Evolutionary conservation across 2,888 invertebrate genomes (phyloP).

Genomic region (Cheilosia urbana): DNA sequence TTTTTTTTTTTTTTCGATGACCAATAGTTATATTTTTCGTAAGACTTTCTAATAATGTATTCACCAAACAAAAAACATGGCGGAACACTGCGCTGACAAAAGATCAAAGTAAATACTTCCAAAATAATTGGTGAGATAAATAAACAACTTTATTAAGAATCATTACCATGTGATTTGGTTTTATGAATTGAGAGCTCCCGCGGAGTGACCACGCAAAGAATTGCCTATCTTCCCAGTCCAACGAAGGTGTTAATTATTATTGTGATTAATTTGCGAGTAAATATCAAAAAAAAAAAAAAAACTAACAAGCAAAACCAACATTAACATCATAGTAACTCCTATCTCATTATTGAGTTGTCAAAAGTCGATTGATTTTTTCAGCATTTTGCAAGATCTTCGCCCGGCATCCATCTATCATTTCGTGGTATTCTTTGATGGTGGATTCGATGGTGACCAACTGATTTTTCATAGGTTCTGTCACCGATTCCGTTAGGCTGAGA

Average conservation of each 20-base stretch:
- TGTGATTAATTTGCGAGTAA: constrained; percentile 29
- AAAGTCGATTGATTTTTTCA: constrained; percentile 88
- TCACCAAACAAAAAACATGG: background rate
- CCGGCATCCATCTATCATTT: constrained; percentile 90
- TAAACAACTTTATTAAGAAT: constrained; percentile 69
- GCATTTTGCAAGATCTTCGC: constrained; percentile 92
- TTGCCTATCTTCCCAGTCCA: background rate
- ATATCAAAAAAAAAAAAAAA: no score
- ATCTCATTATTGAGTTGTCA: constrained; percentile 83
- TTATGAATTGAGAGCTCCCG: constrained; percentile 26
- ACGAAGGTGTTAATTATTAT: constrained; percentile 43
- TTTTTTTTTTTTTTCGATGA: background rate
- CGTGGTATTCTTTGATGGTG: constrained; percentile 90
- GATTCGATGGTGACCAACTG: constrained; percentile 90
- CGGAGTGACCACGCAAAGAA: background rate
- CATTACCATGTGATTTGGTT: constrained; percentile 52
- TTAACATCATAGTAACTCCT: background rate
- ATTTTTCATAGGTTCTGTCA: constrained; percentile 90
- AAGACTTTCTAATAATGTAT: constrained; percentile 8
- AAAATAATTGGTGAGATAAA: constrained; percentile 62
- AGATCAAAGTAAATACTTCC: constrained; percentile 5
- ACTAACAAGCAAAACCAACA: constrained; percentile 1
- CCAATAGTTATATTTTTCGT: constrained; percentile 8
- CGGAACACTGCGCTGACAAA: background rate
- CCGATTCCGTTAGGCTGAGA: constrained; percentile 89